Evolutionary conservation across 53 echinoderm and acorn worm genomes (phyloP), one percentile per base, ranked within the genome.

Genomic region (Zoroaster sp.): DNA sequence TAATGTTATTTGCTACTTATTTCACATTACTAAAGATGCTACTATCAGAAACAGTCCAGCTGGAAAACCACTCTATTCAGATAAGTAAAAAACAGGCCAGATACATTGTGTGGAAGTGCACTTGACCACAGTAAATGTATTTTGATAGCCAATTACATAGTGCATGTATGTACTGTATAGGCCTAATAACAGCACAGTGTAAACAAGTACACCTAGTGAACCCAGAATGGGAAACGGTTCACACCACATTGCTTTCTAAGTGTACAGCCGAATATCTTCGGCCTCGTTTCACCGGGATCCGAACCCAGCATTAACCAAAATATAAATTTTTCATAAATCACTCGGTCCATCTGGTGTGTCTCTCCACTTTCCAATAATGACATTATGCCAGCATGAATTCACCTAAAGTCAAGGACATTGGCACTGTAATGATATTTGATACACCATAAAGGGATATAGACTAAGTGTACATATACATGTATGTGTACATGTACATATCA

Each of bases 401-500:
- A n/a, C n/a, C 63, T 28, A 59, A 59, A 59, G 63, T 59, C 63
- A 59, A 59, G 63, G 63, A 59, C 63, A 21, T 4, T 21, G 63
- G 63, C 28, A 59, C 23, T 59, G 63, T 59, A 3, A 59, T 59
- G 63, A 59, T 28, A 59, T 59, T 28, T 59, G 63, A 59, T 59
- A 59, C 63, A 2, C 2, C 28, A 59, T 3, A 28, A 28, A 59
- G 28, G 7, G n/a, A n/a, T n/a, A n/a, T n/a, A 55, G 73, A 36
- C 70, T 76, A 69, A 4, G 23, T 76, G 46, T 76, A 51, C 76
- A 49, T 4, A 32, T 45, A 47, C 76, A 51, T 49, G 76, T 76
- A 76, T 44, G 21, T 28, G 69, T 69, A 69, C 35, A 33, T 69
- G 76, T 76, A 76, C 23, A 41, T 17, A 3, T 38, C 12, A 44